Percentiles rank a stretch among this genome's conserved stretches.
Conservation (phyloP, 2,888 invertebrate species). For the Helicoverpa assulta region DNA sequence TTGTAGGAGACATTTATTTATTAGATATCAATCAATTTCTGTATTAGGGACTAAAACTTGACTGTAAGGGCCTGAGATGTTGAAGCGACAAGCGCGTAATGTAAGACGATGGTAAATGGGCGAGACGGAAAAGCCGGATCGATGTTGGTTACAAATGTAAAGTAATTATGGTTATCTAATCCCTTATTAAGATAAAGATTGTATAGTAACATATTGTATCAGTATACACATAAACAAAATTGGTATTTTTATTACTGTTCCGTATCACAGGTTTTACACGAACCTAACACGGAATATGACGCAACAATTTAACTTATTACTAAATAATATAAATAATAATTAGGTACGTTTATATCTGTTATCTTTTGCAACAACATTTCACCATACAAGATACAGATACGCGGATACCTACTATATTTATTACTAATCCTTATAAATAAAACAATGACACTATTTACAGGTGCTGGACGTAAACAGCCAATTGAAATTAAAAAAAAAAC, state of each 20-base stretch:
- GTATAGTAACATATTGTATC: conserved; percentile 22
- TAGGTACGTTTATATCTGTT: neutral
- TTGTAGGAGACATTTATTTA: too few species aligned
- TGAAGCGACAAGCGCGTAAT: too few species aligned
- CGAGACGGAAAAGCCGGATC: too few species aligned
- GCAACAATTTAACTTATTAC: conserved; percentile 36
- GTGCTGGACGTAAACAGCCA: too few species aligned
- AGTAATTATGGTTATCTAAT: neutral
- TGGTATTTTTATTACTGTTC: conserved; percentile 30
- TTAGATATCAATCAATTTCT: too few species aligned
- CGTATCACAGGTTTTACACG: conserved; percentile 22
- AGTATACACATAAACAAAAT: conserved; percentile 20
- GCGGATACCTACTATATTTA: neutral
- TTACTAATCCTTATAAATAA: too few species aligned
- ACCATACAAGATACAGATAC: conserved; percentile 18
- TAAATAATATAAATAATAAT: conserved; percentile 26
- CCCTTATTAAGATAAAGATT: conserved; percentile 17
- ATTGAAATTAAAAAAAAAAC: too few species aligned
- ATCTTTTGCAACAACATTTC: conserved; percentile 18
- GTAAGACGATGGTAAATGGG: too few species aligned
- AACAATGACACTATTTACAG: too few species aligned
- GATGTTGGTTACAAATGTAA: too few species aligned
- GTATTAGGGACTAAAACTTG: too few species aligned
- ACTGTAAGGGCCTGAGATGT: too few species aligned
- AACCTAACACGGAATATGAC: conserved; percentile 19